A percentile compares a stretch with the other conserved stretches of the same genome.
These are phyloP conservation scores for Rhopalosiphum padi DNA, from an alignment of 1,140 invertebrate species.

Conservation along the genomic window DNA sequence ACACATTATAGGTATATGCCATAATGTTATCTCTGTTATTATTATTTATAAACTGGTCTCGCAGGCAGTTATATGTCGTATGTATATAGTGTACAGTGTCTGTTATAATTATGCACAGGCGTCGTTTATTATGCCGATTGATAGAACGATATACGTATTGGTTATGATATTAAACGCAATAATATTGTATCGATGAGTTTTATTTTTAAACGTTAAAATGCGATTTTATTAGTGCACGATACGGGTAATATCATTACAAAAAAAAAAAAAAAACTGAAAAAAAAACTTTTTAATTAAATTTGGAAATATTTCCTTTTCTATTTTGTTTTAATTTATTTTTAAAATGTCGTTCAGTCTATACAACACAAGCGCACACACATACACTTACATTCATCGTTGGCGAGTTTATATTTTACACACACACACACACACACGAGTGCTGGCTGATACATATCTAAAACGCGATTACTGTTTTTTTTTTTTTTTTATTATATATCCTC, in stretches of 20 bases:
- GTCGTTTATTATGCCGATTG: neutral
- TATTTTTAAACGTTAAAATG: neutral
- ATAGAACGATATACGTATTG: neutral
- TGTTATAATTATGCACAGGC: neutral
- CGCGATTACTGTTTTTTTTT: neutral
- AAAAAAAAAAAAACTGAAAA: neutral
- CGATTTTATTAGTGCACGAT: neutral
- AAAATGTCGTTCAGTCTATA: neutral
- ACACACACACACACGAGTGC: neutral
- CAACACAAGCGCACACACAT: too few relatives aligned
- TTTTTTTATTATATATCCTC: neutral
- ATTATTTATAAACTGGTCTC: neutral
- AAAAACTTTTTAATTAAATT: slow-evolving; percentile 11
- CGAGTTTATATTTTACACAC: neutral
- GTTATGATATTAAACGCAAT: neutral
- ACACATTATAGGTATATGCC: neutral
- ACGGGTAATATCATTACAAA: neutral
- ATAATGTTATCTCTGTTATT: neutral
- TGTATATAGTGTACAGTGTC: neutral
- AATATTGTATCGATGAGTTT: neutral
- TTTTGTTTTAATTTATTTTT: slow-evolving; percentile 16
- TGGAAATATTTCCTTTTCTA: neutral
- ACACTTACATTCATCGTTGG: neutral
- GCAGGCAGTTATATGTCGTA: too few relatives aligned
- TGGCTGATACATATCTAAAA: neutral